These are phyloP conservation scores for Trachemys scripta DNA, from an alignment of 2,113 vertebrate species.

Conservation along the genomic window DNA sequence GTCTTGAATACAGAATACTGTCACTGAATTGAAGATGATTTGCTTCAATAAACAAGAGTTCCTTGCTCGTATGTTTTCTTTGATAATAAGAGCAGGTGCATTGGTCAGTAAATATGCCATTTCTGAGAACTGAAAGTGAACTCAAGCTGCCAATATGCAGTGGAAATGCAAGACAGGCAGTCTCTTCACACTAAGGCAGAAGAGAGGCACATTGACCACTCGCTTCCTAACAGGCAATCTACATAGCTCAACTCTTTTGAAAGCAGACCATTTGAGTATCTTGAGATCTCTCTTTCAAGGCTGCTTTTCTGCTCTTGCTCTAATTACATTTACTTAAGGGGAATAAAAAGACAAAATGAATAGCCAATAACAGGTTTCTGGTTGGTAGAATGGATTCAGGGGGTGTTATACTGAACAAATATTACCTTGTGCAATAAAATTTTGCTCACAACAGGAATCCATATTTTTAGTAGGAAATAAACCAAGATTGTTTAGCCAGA, in stretches of 20 bases:
- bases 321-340: not conserved
- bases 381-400: conserved; percentile 17
- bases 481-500: conserved; percentile 34
- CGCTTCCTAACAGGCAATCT: not conserved
- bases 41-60: conserved; percentile 10
- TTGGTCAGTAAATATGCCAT: conserved; percentile 12
- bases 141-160: conserved; percentile 12
- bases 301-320: not conserved
- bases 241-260: not conserved
- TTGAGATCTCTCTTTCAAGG: conserved; percentile 23
- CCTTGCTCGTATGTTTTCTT: not conserved
- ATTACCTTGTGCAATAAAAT: conserved; percentile 37
- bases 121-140: conserved; percentile 10
- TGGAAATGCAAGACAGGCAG: not conserved
- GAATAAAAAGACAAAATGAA: not conserved
- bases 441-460: conserved; percentile 35
- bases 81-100: not conserved
- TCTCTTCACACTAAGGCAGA: not conserved
- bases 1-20: not conserved
- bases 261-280: not conserved
- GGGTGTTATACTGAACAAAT: conserved; percentile 31
- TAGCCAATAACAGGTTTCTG: conserved; percentile 4
- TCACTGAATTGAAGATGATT: not conserved
- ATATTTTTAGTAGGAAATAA: conserved; percentile 59
- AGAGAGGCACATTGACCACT: not conserved